phyloP scores from a whole-genome alignment of 92 coral and sea anemone species.

The Plumapathes pennacea region DNA sequence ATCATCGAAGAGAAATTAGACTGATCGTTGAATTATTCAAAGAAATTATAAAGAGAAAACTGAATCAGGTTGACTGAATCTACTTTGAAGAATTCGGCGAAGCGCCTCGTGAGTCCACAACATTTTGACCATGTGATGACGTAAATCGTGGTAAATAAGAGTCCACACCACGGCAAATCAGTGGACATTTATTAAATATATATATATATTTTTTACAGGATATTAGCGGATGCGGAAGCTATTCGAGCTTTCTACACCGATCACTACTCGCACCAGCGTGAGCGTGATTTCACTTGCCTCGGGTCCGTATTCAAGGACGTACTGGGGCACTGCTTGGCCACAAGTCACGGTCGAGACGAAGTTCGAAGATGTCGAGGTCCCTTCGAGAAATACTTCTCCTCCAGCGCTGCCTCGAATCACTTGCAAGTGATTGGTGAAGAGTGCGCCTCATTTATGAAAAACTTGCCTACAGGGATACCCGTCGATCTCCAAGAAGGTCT shows the following conservation, averaged over 20 bases:
- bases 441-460: conserved; percentile 54
- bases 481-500: conserved; percentile 70
- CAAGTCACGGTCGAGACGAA: conserved; percentile 85
- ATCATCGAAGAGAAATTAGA: too few species aligned
- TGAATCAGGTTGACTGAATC: too few species aligned
- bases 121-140: neutral
- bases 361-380: conserved; percentile 91
- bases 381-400: conserved; percentile 85
- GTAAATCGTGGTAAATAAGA: neutral
- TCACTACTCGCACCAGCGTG: conserved; percentile 89
- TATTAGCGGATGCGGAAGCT: conserved; percentile 83
- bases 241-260: conserved; percentile 87
- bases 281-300: conserved; percentile 69
- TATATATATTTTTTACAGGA: conserved; percentile 25
- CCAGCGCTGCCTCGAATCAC: conserved; percentile 40
- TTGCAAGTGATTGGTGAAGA: conserved; percentile 70
- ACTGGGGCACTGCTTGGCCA: conserved; percentile 79
- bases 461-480: conserved; percentile 51
- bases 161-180: neutral
- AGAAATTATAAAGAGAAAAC: too few species aligned
- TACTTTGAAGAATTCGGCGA: too few species aligned
- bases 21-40: too few species aligned
- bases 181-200: neutral
- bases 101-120: neutral
- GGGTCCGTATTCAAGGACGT: conserved; percentile 70